phyloP scores from a whole-genome alignment of 2,888 invertebrate species.

The Antheraea assamensis region DNA sequence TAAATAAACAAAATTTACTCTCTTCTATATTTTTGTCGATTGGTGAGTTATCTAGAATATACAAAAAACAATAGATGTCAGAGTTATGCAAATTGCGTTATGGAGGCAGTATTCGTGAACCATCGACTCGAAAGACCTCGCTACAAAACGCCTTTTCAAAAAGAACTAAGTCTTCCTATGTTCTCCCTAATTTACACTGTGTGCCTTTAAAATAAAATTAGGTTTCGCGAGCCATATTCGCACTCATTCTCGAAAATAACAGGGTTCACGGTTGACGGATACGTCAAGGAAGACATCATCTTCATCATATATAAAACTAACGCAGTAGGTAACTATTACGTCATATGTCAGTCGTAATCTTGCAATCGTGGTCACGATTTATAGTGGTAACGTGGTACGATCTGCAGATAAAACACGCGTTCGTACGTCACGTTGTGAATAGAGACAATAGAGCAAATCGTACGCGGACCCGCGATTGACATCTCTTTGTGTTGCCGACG shows the following conservation, averaged over 20 bases:
- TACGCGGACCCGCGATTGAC: conserved; percentile 46
- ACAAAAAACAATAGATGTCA: not conserved
- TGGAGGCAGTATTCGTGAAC: no score
- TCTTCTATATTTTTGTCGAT: not conserved
- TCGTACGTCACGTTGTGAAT: conserved; percentile 34
- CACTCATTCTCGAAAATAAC: no score
- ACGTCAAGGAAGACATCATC: no score
- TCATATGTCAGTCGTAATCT: conserved; percentile 49
- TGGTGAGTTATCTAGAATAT: not conserved
- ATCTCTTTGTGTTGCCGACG: conserved; percentile 47
- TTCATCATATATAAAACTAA: conserved; percentile 22
- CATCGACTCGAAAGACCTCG: no score
- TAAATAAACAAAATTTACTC: no score
- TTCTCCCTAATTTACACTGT: no score
- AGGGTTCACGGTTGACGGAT: no score
- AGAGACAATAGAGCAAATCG: conserved; percentile 53
- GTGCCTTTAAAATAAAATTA: no score
- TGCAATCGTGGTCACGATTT: conserved; percentile 64
- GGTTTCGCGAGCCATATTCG: no score
- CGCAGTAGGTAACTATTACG: conserved; percentile 38
- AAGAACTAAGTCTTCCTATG: no score
- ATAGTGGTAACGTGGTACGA: conserved; percentile 37
- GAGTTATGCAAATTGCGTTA: no score
- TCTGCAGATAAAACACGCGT: conserved; percentile 69
- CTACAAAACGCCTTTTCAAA: no score